Evolutionary conservation across 2,888 invertebrate genomes (phyloP).

Genomic region (Tigriopus californicus): DNA sequence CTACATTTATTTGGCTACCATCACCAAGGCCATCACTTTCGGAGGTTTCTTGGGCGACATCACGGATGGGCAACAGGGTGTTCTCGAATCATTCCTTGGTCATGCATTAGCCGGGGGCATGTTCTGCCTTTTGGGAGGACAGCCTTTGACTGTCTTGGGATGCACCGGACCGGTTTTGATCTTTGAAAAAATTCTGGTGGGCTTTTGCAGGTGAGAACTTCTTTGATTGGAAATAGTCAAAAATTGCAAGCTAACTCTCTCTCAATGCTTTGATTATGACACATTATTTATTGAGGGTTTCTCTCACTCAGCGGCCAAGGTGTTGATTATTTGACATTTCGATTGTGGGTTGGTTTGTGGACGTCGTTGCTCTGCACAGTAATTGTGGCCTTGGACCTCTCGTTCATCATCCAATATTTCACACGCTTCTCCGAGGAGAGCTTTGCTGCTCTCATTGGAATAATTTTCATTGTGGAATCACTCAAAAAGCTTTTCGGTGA

Average conservation of each 20-base stretch:
- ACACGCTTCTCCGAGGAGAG: slow-evolving; percentile 95
- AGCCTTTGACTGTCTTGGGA: slow-evolving; percentile 14
- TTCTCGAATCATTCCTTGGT: slow-evolving; percentile 12
- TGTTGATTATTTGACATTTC: slow-evolving; percentile 80
- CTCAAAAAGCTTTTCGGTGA: slow-evolving; percentile 12
- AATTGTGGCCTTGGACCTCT: slow-evolving; percentile 81
- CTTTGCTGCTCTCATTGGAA: slow-evolving; percentile 90
- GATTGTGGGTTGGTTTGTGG: slow-evolving; percentile 94
- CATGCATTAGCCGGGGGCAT: slow-evolving; percentile 15
- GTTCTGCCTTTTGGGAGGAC: slow-evolving; percentile 15
- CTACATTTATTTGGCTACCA: slow-evolving; percentile 15
- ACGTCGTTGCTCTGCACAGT: slow-evolving; percentile 60
- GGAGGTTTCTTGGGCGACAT: slow-evolving; percentile 15
- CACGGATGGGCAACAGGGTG: slow-evolving; percentile 10
- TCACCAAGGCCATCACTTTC: slow-evolving; percentile 16
- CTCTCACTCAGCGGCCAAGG: slow-evolving; percentile 37
- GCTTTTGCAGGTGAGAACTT: slow-evolving; percentile 9
- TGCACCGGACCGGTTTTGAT: slow-evolving; percentile 15
- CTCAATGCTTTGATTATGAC: no score
- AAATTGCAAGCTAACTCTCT: no score
- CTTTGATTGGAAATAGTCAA: no score
- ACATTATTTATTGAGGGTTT: no score
- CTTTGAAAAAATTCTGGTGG: slow-evolving; percentile 15
- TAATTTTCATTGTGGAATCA: slow-evolving; percentile 93
- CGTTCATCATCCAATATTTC: slow-evolving; percentile 87